phyloP scores from a whole-genome alignment of 2,888 invertebrate species.

The Conomelus anceps region DNA sequence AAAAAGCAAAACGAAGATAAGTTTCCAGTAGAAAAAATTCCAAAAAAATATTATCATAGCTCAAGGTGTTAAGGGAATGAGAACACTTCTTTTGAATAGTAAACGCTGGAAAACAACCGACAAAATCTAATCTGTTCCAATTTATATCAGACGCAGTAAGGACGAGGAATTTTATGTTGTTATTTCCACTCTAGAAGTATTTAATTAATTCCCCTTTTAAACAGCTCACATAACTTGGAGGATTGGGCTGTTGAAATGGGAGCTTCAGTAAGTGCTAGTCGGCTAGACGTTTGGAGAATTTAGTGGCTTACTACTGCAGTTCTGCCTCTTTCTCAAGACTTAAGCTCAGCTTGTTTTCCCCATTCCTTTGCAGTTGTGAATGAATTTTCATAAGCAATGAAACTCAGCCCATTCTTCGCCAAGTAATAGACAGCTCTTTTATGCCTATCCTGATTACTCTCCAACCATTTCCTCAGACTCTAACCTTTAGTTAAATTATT shows the following conservation, averaged over 20 bases:
- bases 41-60: no score
- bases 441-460: no score
- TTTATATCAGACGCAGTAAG: background rate
- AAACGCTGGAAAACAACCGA: background rate
- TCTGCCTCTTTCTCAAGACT: background rate
- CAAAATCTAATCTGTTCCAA: background rate
- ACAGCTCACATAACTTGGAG: background rate
- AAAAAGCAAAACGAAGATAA: no score
- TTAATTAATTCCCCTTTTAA: background rate
- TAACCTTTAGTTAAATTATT: no score
- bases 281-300: background rate
- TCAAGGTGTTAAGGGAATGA: no score
- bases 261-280: background rate
- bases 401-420: background rate
- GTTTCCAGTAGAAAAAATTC: no score
- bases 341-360: background rate
- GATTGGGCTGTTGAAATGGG: background rate
- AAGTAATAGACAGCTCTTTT: no score
- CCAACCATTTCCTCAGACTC: no score
- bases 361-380: background rate
- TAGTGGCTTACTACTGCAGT: background rate
- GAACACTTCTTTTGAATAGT: background rate
- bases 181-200: background rate
- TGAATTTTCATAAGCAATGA: background rate
- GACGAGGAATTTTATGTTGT: background rate